Evolutionary conservation across 2,888 invertebrate genomes (phyloP), one percentile per base, ranked within the genome.

Genomic region (Ophion slaviceki): DNA sequence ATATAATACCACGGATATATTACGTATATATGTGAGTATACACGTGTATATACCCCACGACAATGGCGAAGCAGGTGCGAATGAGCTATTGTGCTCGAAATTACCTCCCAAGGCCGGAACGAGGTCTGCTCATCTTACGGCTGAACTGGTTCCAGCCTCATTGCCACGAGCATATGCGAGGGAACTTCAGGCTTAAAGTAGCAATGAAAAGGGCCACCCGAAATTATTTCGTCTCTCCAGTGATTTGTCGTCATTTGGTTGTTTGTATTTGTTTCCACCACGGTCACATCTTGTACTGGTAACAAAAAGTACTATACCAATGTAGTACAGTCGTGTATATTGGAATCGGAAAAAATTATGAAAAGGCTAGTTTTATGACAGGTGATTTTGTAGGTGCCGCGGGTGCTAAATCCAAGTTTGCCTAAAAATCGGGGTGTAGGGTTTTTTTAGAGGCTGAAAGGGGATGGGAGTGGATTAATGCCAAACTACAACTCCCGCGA

Each of bases 1-100:
- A 20, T 36, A 62, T 14, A 24, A 61, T 61, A 24, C 4, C 8
- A 24, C 61, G 20, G n/a, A n/a, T 61, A n/a, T 40, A 36, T 45
- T n/a, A 40, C 40, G 61, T 61, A 14, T 20, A 20, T 11, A 28
- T 72, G 40, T 61, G 11, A 24, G 40, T 24, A 8, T 40, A 74
- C 53, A 53, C 53, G 53, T 53, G 53, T 75, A 28, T 47, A 75
- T 47, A 62, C 8, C 3, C 24, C 47, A 20, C 20, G 67, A 77
- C 68, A 70, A 77, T 82, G 32, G 20, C 53, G 40, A 45, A 45
- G 62, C 76, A 76, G 76, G 72, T 80, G 72, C 67, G 72, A 72
- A 74, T 45, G 80, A 61, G 45, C 80, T 79, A 84, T 84, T 87
- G 87, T 85, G 77, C 64, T 87, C 75, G 74, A 88, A 88, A 88